These are phyloP conservation scores for Cremastinae sp. DNA, from an alignment of 2,888 invertebrate genomes.

Conservation along the genomic window DNA sequence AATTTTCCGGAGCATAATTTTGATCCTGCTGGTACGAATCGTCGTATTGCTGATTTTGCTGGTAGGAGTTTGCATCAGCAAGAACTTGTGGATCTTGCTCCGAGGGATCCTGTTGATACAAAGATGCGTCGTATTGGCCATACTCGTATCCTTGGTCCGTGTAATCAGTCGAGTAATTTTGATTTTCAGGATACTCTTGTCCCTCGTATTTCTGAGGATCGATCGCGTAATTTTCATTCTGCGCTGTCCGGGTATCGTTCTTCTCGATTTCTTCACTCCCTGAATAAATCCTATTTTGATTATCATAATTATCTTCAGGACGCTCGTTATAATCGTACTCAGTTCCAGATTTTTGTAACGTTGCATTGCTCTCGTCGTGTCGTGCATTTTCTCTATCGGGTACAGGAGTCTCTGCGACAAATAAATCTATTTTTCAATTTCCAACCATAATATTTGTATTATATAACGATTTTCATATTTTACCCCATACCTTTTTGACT, in stretches of 20 bases:
- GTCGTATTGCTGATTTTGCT: slow-evolving; percentile 44
- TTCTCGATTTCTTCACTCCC: slow-evolving; percentile 19
- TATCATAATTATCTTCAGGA: slow-evolving; percentile 27
- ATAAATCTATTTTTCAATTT: slow-evolving; percentile 2
- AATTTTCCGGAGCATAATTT: slow-evolving; percentile 52
- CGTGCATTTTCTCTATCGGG: slow-evolving; percentile 49
- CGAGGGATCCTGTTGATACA: slow-evolving; percentile 65
- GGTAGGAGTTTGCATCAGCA: slow-evolving; percentile 25
- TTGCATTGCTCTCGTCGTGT: slow-evolving; percentile 40
- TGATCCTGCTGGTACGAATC: slow-evolving; percentile 44
- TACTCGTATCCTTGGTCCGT: slow-evolving; percentile 69
- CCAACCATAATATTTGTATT: background rate
- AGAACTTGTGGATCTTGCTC: slow-evolving; percentile 47
- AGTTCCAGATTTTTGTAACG: slow-evolving; percentile 16
- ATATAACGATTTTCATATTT: background rate
- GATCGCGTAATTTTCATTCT: slow-evolving; percentile 58
- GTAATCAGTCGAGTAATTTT: slow-evolving; percentile 64
- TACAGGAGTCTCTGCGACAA: slow-evolving; percentile 46
- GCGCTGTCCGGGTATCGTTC: slow-evolving; percentile 6
- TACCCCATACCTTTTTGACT: slow-evolving; percentile 69
- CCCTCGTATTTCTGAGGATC: slow-evolving; percentile 60
- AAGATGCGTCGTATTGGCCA: slow-evolving; percentile 69
- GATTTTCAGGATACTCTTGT: slow-evolving; percentile 58
- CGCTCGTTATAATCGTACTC: slow-evolving; percentile 39
- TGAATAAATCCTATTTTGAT: slow-evolving; percentile 31